These are phyloP conservation scores for Cataglyphis albicans DNA, from an alignment of 2,888 invertebrate genomes.

Conservation along the genomic window DNA sequence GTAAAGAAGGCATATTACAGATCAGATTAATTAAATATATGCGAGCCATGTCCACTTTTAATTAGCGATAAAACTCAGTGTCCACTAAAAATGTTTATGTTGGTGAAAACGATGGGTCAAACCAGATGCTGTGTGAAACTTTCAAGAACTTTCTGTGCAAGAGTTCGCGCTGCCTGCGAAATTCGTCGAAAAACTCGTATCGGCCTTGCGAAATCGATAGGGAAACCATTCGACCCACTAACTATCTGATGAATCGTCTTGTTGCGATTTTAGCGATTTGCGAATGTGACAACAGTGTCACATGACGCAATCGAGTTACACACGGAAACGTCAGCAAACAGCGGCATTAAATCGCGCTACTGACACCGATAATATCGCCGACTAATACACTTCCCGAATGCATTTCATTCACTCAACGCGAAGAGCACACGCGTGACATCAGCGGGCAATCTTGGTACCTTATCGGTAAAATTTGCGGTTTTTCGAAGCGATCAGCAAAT, in stretches of 20 bases:
- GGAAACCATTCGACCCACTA: slow-evolving; percentile 11
- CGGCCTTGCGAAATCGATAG: slow-evolving; percentile 23
- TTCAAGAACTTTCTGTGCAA: background rate
- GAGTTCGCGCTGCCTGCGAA: background rate
- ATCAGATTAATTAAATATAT: slow-evolving; percentile 3
- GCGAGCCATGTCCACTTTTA: background rate
- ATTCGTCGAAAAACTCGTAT: slow-evolving; percentile 21
- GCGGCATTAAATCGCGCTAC: background rate
- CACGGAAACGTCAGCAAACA: slow-evolving; percentile 23
- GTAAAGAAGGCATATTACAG: background rate
- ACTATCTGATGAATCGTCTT: slow-evolving; percentile 14
- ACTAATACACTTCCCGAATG: slow-evolving; percentile 40
- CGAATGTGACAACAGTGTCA: background rate
- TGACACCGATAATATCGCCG: slow-evolving; percentile 28
- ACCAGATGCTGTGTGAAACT: background rate
- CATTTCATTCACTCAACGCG: slow-evolving; percentile 1
- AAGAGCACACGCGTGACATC: background rate
- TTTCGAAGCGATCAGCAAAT: background rate
- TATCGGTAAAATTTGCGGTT: background rate
- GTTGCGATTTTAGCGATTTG: slow-evolving; percentile 31
- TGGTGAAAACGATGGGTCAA: background rate
- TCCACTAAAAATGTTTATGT: slow-evolving; percentile 14
- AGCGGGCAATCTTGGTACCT: background rate
- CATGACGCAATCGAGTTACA: background rate
- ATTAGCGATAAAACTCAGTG: background rate